Conservation (phyloP, 2,797 vertebrate genomes). For the Adelosebastes latens region DNA sequence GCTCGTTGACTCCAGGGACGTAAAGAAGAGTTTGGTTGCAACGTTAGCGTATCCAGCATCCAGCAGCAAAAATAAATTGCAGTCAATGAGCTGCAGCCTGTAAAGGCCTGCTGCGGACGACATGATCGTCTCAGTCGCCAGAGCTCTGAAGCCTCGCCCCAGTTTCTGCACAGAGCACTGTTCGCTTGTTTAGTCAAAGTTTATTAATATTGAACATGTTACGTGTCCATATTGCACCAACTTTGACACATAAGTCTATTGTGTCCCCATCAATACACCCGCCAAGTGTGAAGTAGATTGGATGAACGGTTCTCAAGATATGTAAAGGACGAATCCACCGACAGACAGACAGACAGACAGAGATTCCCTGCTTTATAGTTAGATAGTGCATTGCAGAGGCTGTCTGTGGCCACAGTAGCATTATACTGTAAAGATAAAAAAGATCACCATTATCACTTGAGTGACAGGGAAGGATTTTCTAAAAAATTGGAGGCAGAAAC, state of each 20-base stretch:
- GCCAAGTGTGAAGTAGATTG: background rate
- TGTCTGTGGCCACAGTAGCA: background rate
- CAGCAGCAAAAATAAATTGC: background rate
- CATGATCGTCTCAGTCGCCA: too few species aligned
- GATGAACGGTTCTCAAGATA: background rate
- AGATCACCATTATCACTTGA: conserved; percentile 28
- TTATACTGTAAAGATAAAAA: conserved; percentile 8
- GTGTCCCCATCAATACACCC: background rate
- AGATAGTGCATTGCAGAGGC: background rate
- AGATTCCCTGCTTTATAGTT: background rate
- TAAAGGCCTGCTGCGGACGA: too few species aligned
- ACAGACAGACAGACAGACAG: background rate
- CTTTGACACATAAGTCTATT: background rate
- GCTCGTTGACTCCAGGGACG: background rate
- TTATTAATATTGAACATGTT: background rate
- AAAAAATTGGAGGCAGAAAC: conserved; percentile 21
- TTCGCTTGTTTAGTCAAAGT: too few species aligned
- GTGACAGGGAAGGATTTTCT: conserved; percentile 30
- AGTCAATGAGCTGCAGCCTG: too few species aligned
- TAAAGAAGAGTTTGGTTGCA: background rate
- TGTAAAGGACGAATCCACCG: background rate
- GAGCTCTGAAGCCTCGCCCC: too few species aligned
- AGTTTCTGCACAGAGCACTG: background rate
- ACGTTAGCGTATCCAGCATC: background rate
- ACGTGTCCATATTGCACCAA: background rate